phyloP scores from a whole-genome alignment of 2,113 vertebrate species.

The Eretmochelys imbricata region DNA sequence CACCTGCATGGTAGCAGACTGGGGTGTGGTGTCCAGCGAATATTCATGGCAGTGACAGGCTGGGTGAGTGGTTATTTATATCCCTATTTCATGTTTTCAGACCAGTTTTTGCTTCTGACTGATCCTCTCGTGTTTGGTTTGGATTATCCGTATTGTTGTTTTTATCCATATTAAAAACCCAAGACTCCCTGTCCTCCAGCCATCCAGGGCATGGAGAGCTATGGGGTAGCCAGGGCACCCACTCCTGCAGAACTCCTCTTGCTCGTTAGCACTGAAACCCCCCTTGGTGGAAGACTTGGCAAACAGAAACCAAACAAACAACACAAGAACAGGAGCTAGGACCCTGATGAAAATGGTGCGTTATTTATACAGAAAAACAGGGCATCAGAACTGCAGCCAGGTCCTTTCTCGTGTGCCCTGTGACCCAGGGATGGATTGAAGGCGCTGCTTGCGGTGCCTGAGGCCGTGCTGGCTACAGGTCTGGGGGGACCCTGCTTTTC shows the following conservation, averaged over 20 bases:
- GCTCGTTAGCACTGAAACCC: accelerated
- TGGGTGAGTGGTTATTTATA: slow-evolving; percentile 56
- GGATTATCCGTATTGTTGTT: slow-evolving; percentile 32
- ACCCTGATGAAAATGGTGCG: background rate
- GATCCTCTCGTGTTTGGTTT: slow-evolving; percentile 50
- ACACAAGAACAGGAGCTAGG: background rate
- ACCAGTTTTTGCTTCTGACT: slow-evolving; percentile 43
- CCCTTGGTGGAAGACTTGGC: background rate
- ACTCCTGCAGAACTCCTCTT: background rate
- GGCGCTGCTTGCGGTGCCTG: background rate
- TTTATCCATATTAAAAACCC: slow-evolving; percentile 61
- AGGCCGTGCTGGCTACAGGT: background rate
- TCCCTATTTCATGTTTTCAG: background rate
- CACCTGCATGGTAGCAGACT: background rate
- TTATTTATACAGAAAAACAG: background rate
- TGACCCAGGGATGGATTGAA: background rate
- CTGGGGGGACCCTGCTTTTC: background rate
- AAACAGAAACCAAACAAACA: background rate
- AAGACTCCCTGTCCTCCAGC: background rate
- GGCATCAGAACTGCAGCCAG: too few relatives aligned
- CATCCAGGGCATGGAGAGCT: background rate
- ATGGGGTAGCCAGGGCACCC: slow-evolving; percentile 26
- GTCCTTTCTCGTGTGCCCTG: background rate
- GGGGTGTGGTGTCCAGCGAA: background rate
- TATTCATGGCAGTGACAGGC: slow-evolving; percentile 33